Evolutionary conservation across 2,888 invertebrate genomes (phyloP).

Genomic region (Zygaena filipendulae): DNA sequence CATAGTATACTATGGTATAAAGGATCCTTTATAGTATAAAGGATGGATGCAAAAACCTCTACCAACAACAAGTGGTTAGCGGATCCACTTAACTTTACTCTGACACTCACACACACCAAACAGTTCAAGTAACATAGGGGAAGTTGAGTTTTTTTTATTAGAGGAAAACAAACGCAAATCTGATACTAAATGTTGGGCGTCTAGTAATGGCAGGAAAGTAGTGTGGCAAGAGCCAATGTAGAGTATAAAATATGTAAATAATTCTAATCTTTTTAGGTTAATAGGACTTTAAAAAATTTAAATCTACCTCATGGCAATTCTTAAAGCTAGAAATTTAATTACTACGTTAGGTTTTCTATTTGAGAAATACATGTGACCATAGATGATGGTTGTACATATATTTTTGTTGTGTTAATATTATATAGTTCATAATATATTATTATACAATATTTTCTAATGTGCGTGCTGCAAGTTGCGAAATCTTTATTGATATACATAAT

Average conservation of each 20-base stretch:
- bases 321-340: constrained; percentile 55
- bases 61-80: too few relatives aligned
- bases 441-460: too few relatives aligned
- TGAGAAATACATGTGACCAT: constrained; percentile 38
- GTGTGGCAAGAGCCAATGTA: constrained; percentile 40
- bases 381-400: constrained; percentile 28
- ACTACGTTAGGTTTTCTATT: constrained; percentile 55
- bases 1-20: too few relatives aligned
- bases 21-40: too few relatives aligned
- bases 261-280: constrained; percentile 62
- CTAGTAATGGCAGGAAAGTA: constrained; percentile 32
- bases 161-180: too few relatives aligned
- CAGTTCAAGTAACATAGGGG: too few relatives aligned
- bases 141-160: too few relatives aligned
- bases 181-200: constrained; percentile 35
- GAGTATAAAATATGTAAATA: constrained; percentile 55
- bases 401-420: constrained; percentile 31
- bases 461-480: constrained; percentile 16
- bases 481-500: constrained; percentile 14
- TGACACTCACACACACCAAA: too few relatives aligned
- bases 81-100: too few relatives aligned
- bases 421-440: too few relatives aligned
- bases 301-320: constrained; percentile 66
- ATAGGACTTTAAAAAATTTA: constrained; percentile 67
- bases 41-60: too few relatives aligned